These are phyloP conservation scores for Bufo bufo DNA, from an alignment of 2,113 vertebrate species.

Conservation along the genomic window DNA sequence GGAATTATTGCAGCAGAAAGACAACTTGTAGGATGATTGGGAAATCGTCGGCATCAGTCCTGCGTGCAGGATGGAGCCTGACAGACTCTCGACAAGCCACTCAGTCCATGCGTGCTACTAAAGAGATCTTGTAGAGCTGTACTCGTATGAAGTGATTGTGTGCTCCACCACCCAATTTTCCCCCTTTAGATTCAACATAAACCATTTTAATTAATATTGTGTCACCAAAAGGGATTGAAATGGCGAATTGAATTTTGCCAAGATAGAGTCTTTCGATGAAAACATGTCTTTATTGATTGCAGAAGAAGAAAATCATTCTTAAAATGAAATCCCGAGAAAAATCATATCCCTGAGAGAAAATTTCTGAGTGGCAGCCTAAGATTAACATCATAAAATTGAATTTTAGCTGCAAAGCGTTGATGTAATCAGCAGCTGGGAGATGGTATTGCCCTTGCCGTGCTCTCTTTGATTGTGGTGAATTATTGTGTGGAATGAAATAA, in stretches of 20 bases:
- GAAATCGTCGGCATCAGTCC: not conserved
- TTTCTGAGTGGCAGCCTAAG: conserved; percentile 82
- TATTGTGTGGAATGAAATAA: conserved; percentile 79
- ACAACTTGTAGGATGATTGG: not conserved
- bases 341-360: conserved; percentile 82
- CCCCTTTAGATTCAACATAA: conserved; percentile 73
- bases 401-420: conserved; percentile 80
- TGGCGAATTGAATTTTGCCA: conserved; percentile 79
- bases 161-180: conserved; percentile 65
- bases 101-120: not conserved
- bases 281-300: conserved; percentile 84
- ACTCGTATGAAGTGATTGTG: conserved; percentile 53
- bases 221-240: conserved; percentile 78
- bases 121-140: conserved; percentile 31
- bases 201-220: conserved; percentile 82
- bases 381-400: conserved; percentile 86
- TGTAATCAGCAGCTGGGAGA: conserved; percentile 83
- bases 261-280: conserved; percentile 82
- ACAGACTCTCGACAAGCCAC: not conserved
- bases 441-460: conserved; percentile 74
- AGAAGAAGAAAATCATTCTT: conserved; percentile 80
- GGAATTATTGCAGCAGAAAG: not conserved
- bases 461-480: conserved; percentile 75
- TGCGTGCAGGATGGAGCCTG: not conserved
- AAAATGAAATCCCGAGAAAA: conserved; percentile 83